These are phyloP conservation scores for Mirza zaza DNA, from an alignment of 2,113 vertebrate genomes.

Conservation along the genomic window DNA sequence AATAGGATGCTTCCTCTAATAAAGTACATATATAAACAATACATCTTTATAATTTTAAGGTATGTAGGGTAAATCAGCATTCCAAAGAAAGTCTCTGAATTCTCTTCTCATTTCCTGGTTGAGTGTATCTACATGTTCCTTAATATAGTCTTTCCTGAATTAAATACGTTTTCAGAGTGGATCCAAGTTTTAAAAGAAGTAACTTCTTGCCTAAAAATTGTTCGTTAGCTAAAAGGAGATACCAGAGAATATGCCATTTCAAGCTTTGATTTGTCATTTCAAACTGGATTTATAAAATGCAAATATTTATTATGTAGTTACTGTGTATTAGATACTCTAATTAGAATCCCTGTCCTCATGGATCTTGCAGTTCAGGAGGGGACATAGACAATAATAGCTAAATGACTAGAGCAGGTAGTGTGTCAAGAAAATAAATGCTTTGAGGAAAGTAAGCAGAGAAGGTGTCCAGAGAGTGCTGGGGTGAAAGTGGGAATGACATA, in stretches of 20 bases:
- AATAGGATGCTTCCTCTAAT: neutral
- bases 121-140: neutral
- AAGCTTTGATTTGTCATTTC: slow-evolving; percentile 7
- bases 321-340: neutral
- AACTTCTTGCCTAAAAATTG: neutral
- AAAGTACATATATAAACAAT: neutral
- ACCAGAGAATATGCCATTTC: neutral
- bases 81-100: neutral
- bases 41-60: neutral
- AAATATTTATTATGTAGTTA: neutral
- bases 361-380: neutral
- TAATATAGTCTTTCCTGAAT: neutral
- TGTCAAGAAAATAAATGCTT: neutral
- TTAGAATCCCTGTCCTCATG: neutral
- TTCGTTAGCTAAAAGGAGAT: neutral
- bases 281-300: neutral
- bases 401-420: neutral
- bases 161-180: neutral
- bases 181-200: neutral
- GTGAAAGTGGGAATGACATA: neutral
- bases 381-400: neutral
- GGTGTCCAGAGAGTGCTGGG: neutral
- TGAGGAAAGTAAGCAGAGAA: neutral
- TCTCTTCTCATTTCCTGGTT: neutral
- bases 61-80: neutral